Base-by-base conservation (phyloP, 2,113 vertebrate genomes). In the Cephalopholis sonnerati region DNA sequence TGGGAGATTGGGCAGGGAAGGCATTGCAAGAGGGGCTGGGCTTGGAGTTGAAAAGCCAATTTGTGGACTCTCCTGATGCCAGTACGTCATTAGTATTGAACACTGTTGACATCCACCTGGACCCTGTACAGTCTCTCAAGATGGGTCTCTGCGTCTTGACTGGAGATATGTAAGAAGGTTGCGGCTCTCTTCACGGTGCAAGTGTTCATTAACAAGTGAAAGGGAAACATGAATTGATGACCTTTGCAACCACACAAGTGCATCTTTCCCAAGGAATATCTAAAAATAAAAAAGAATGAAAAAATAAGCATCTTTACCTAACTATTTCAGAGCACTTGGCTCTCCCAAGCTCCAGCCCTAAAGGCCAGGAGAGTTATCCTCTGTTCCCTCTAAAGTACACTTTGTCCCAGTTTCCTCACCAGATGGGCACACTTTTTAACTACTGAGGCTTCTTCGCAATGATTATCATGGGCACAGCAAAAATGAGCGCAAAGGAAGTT, bases 331-430 rank as follows among this genome's bases (percentile, higher is more conserved):
- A 91, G 85, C 59, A 75, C 85, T 92, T 82, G 86, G 84, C 84
- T 90, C 83, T 91, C 81, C 70, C 84, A 36, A 84, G 90, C 79
- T 89, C 72, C 74, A 89, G 87, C 90, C 85, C 88, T 85, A 89
- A 92, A 92, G 93, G 91, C 93, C 89, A 91, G 61, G 70, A 93
- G 83, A 94, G 81, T 91, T 93, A 86, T 88, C 87, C 92, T 88
- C 78, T 84, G 84, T 94, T 95, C 84, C 73, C 89, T 94, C 92
- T 83, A 91, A 93, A 93, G 94, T 90, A 94, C 92, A 92, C 90
- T 95, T 94, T 95, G 94, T 93, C 93, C 93, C 89, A 93, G 90
- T 94, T 95, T 95, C 86, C 83, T 77, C 84, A 93, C 81, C 93
- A 95, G 94, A 95, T 95, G 93, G 95, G 93, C 85, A 87, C 85